These are phyloP conservation scores for Orchesellides sinensis DNA, from an alignment of 2,888 invertebrate genomes.

Conservation along the genomic window DNA sequence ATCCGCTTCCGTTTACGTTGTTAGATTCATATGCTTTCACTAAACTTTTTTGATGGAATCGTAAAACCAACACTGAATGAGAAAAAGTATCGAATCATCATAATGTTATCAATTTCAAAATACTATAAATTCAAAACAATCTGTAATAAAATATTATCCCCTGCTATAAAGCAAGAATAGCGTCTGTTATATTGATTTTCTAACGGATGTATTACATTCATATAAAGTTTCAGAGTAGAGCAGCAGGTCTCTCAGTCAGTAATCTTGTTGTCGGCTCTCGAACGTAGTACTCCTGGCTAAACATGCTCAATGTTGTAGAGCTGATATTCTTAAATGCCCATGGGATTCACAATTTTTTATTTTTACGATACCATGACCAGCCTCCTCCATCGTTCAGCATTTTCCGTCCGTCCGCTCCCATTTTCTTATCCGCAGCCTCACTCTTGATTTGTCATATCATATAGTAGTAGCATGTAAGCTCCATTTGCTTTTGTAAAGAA, in stretches of 20 bases:
- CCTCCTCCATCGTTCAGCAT: too few species aligned
- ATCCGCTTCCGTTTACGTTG: neutral
- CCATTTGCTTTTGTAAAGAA: too few species aligned
- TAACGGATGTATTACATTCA: neutral
- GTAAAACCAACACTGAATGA: neutral
- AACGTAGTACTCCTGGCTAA: neutral
- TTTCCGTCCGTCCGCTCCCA: slow-evolving; percentile 12
- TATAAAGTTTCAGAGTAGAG: neutral
- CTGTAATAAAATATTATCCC: slow-evolving; percentile 6
- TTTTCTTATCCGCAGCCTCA: slow-evolving; percentile 25
- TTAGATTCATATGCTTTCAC: neutral
- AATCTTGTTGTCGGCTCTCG: too few species aligned
- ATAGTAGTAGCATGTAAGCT: too few species aligned
- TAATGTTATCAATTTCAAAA: neutral
- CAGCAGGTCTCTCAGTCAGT: too few species aligned
- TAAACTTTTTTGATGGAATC: neutral
- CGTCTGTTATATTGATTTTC: slow-evolving; percentile 3
- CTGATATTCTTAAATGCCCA: slow-evolving; percentile 5
- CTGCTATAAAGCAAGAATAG: slow-evolving; percentile 1
- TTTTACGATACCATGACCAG: slow-evolving; percentile 42
- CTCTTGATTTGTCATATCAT: too few species aligned
- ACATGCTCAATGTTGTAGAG: neutral
- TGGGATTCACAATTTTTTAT: slow-evolving; percentile 56
- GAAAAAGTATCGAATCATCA: neutral
- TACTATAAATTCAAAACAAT: neutral